Conservation (phyloP, 1,140 invertebrate genomes). For the Acarapis woodi region DNA sequence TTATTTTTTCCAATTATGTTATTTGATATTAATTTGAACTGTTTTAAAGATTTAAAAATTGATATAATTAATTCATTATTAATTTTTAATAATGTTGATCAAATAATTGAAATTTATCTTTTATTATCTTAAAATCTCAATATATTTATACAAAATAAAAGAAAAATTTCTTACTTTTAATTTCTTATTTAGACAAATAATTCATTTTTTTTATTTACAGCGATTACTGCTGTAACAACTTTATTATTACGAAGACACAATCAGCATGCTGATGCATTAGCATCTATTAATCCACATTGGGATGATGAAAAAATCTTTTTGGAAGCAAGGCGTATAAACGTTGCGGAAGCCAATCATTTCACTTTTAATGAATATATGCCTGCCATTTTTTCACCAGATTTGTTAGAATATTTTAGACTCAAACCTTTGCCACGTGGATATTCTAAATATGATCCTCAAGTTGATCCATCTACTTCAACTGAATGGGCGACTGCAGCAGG, state of each 20-base stretch:
- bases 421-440: conserved; percentile 6
- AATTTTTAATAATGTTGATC: too few species aligned
- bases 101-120: too few species aligned
- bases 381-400: conserved; percentile 23
- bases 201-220: too few species aligned
- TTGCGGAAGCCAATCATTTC: conserved; percentile 43
- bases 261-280: conserved; percentile 16
- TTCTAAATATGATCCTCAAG: conserved; percentile 22
- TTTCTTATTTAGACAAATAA: too few species aligned
- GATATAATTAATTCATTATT: too few species aligned
- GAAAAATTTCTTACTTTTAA: too few species aligned
- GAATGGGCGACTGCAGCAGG: conserved; percentile 37
- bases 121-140: too few species aligned
- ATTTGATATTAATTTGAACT: too few species aligned
- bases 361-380: conserved; percentile 50
- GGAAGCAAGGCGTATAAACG: conserved; percentile 23
- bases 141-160: too few species aligned
- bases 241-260: conserved; percentile 20
- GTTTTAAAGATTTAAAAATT: too few species aligned
- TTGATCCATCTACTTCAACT: conserved; percentile 28
- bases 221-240: conserved; percentile 23
- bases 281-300: conserved; percentile 20
- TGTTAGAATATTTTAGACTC: conserved; percentile 15
- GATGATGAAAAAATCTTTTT: conserved; percentile 24
- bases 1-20: too few species aligned